A percentile compares a stretch with the other conserved stretches of the same genome.
Evolutionary conservation across 2,113 vertebrate species (phyloP).

Genomic region (Antechinus stuartii): DNA sequence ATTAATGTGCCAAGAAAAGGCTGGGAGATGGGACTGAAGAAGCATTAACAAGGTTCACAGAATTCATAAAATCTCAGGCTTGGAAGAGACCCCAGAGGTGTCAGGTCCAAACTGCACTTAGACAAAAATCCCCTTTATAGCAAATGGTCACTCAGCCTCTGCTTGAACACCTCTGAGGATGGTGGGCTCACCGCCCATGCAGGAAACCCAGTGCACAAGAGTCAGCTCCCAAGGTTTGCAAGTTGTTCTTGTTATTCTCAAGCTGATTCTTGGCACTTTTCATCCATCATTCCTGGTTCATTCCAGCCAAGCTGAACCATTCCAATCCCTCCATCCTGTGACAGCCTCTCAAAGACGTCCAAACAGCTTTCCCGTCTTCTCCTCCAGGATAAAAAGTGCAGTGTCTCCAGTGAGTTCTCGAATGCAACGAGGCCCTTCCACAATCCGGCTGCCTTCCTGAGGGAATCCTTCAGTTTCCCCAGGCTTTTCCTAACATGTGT

Average conservation of each 20-base stretch:
- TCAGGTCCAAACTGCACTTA: background rate
- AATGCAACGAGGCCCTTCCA: background rate
- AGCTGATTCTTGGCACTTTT: background rate
- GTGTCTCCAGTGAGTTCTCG: background rate
- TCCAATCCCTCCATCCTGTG: background rate
- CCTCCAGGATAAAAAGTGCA: background rate
- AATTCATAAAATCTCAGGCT: background rate
- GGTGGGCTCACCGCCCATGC: background rate
- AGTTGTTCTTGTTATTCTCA: background rate
- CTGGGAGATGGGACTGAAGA: background rate
- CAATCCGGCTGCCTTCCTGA: background rate
- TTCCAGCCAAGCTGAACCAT: background rate
- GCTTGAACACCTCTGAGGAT: background rate
- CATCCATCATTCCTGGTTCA: background rate
- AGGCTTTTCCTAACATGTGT: background rate
- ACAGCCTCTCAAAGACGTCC: background rate
- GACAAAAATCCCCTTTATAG: background rate
- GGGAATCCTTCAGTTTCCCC: background rate
- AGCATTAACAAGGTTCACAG: background rate
- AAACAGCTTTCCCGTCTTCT: background rate
- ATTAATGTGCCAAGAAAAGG: slow-evolving; percentile 18
- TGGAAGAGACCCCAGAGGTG: background rate
- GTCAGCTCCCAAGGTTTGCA: background rate
- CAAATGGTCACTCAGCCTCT: background rate
- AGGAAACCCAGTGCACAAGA: background rate